Evolutionary conservation across 2,113 vertebrate genomes (phyloP), one percentile per base, ranked within the genome.

Genomic region (Kryptolebias marmoratus): DNA sequence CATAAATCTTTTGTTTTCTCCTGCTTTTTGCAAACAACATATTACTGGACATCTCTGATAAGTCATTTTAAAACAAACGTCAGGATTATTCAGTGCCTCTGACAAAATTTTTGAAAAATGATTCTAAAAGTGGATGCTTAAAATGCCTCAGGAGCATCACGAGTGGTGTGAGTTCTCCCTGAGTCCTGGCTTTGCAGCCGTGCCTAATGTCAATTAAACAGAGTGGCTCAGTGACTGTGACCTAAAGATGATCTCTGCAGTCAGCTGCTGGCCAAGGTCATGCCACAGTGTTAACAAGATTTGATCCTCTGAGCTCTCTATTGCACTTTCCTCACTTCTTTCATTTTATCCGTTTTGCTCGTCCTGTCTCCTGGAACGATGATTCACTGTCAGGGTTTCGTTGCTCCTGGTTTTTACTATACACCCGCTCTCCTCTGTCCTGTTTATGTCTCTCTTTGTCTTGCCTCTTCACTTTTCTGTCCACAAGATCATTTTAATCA

Each of bases 261-360:
- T 93, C 90, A 88, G 84, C 83, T 86, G 83, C 77, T 79, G 89
- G 91, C 84, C 90, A 92, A 92, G 92, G 91, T 90, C 90, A 84
- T 22, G 88, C 81, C 86, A 90, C 85, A 76, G 78, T 87, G 87
- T 93, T 93, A 93, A 93, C 84, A 86, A 89, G 91, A 93, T 92
- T 93, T 93, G 87, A 93, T 90, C 86, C 79, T 76, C 72, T 4
- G 63, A 75, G 82, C 79, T 87, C 63, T 75, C 76, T 47, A 32
- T 59, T 55, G 72, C 84, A 77, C 73, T 85, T 83, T 80, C 82
- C 74, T 53, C 4, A n/a, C 64, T 63, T 60, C 71, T 75, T 69
- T 73, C 62, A 69, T 79, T 90, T 88, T 79, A 86, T 86, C 80
- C 77, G 68, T 64, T 79, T 75, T 27, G n/a, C 64, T 48, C 68